Conservation (phyloP, 2,888 invertebrate species). For the Aphelenchoides bicaudatus region DNA sequence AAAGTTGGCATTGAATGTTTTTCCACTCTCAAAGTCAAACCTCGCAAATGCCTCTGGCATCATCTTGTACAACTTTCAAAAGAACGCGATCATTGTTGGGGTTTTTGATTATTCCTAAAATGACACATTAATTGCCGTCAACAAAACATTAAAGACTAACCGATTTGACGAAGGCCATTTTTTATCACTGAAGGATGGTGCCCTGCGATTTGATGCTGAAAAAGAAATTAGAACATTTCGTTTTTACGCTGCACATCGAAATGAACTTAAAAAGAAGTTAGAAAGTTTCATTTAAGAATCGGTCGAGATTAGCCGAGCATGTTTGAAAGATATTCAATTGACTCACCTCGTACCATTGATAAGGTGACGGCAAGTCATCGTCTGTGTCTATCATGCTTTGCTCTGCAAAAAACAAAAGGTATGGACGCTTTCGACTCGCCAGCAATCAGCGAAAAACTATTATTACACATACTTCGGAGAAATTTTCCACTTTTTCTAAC, state of each 20-base stretch:
- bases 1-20: no score
- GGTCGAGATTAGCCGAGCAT: no score
- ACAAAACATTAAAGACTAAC: conserved; percentile 30
- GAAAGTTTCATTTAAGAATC: no score
- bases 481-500: no score
- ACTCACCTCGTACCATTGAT: conserved; percentile 1
- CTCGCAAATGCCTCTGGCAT: conserved; percentile 11
- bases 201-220: conserved; percentile 56
- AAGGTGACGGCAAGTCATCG: conserved; percentile 8
- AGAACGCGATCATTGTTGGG: conserved; percentile 39
- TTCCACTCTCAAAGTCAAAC: no score
- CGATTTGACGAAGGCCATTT: conserved; percentile 56
- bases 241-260: no score
- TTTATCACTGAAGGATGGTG: conserved; percentile 58
- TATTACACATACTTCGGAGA: no score
- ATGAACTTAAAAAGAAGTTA: no score
- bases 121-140: background rate
- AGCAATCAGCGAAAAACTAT: no score
- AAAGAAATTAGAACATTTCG: no score
- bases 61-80: conserved; percentile 51
- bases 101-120: conserved; percentile 54
- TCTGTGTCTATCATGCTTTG: conserved; percentile 7
- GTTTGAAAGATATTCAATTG: no score
- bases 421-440: background rate
- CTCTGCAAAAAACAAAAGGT: background rate